Percentiles rank a stretch among this genome's conserved stretches.
Evolutionary conservation across 2,797 vertebrate species (phyloP).

Genomic region (Clarias laeviceps): DNA sequence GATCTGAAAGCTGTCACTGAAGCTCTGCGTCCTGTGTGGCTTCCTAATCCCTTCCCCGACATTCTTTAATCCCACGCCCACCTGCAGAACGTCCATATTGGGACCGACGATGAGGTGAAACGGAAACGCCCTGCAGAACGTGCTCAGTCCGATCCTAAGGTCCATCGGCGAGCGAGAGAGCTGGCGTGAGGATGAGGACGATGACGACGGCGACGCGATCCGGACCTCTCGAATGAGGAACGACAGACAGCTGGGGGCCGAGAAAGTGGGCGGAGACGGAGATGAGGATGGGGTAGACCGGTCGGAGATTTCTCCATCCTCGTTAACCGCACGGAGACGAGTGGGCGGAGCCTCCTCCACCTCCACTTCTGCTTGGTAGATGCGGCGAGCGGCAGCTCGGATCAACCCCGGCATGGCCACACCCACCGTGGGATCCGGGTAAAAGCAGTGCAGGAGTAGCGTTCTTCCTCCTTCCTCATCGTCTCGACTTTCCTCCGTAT

Average conservation of each 20-base stretch:
- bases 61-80: slow-evolving; percentile 91
- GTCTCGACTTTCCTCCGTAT: slow-evolving; percentile 76
- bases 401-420: slow-evolving; percentile 94
- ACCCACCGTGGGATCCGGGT: slow-evolving; percentile 89
- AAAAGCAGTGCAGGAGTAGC: slow-evolving; percentile 91
- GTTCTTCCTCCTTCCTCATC: slow-evolving; percentile 61
- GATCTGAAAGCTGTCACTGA: slow-evolving; percentile 94
- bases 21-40: slow-evolving; percentile 82
- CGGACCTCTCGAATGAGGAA: slow-evolving; percentile 78
- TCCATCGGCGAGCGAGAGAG: slow-evolving; percentile 86
- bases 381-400: slow-evolving; percentile 88
- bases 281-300: slow-evolving; percentile 65
- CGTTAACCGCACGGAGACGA: slow-evolving; percentile 76
- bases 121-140: slow-evolving; percentile 95
- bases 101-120: slow-evolving; percentile 95
- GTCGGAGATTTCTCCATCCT: slow-evolving; percentile 72
- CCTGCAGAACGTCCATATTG: slow-evolving; percentile 90
- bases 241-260: slow-evolving; percentile 81
- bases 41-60: slow-evolving; percentile 84
- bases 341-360: slow-evolving; percentile 88
- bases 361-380: slow-evolving; percentile 87
- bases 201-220: slow-evolving; percentile 26
- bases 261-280: slow-evolving; percentile 65
- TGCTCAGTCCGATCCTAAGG: slow-evolving; percentile 90
- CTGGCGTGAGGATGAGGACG: slow-evolving; percentile 52